Evolutionary conservation across 1,140 invertebrate genomes (phyloP).

Genomic region (Zaprionus gabonicus): DNA sequence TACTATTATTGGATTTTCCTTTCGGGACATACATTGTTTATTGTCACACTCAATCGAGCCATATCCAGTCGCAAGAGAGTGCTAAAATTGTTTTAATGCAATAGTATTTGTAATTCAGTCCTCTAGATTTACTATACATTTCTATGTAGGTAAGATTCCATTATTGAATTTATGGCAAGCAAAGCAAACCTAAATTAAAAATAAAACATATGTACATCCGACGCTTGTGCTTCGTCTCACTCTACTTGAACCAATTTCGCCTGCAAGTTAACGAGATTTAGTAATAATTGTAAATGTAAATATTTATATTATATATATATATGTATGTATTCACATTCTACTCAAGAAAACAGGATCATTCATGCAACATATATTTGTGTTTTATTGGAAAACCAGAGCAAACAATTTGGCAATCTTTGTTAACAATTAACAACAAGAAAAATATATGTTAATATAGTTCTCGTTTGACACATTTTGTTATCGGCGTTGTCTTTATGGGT

Average conservation of each 20-base stretch:
- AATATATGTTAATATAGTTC: constrained; percentile 24
- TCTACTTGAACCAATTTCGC: constrained; percentile 65
- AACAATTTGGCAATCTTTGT: constrained; percentile 63
- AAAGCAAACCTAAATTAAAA: constrained; percentile 63
- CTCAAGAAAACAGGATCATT: constrained; percentile 6
- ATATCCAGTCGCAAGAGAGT: constrained; percentile 55
- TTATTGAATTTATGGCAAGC: constrained; percentile 67
- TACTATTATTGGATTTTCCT: constrained; percentile 30
- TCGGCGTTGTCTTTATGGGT: constrained; percentile 60
- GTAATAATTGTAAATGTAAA: constrained; percentile 8
- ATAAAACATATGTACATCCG: constrained; percentile 38
- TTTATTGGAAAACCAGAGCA: constrained; percentile 50
- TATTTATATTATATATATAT: constrained; percentile 5
- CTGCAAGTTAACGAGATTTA: constrained; percentile 47
- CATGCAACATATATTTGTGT: constrained; percentile 52
- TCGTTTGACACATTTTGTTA: constrained; percentile 9
- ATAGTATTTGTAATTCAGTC: constrained; percentile 37
- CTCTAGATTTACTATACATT: constrained; percentile 28
- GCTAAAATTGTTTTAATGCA: constrained; percentile 41
- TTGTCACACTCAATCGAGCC: constrained; percentile 40
- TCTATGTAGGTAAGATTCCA: constrained; percentile 63
- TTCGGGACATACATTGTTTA: constrained; percentile 31
- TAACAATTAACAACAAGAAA: constrained; percentile 54
- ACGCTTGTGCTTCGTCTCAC: background rate
- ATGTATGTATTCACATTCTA: constrained; percentile 13